Evolutionary conservation across 2,113 vertebrate species (phyloP), one percentile per base, ranked within the genome.

Genomic region (Charina bottae): DNA sequence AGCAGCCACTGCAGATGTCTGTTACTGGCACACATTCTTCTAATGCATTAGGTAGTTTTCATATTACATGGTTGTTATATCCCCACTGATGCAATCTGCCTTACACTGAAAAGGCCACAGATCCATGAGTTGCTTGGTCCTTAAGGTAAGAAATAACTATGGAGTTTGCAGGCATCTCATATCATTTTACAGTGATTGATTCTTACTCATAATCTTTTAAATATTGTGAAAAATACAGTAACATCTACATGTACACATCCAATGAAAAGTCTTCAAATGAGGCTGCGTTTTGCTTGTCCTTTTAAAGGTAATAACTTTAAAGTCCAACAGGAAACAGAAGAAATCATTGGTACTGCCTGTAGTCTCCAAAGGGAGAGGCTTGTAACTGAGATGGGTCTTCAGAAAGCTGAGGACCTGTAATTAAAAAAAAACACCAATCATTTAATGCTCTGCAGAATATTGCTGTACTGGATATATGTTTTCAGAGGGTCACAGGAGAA

Each of bases 281-380:
- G 54, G 91, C 42, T 87, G 1, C 15, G 2, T 37, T 58, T 23
- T 24, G 90, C 64, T 92, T 94, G 93, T 95, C 93, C 90, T 6
- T 23, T 60, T 72, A 33, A 7, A 85, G 85, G 26, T n/a, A 4
- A 33, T 54, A 90, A 93, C 91, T 89, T 55, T 0, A 85, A 85
- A 28, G 58, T 49, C n/a, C 1, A 4, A 26, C 0, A 21, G 0
- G 88, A 60, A 33, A 13, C 0, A 90, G 93, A 58, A 83, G 91
- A 58, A 85, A 78, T 99, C 98, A 99, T 93, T 99, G 99, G 94
- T 98, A 99, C 72, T 99, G 99, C 53, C 98, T 97, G 94, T 98
- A 99, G 96, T 99, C 98, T 1, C 98, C 97, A 49, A 99, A 99
- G 0, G 98, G 96, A 24, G 98, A 95, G 23, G 98, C 83, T 23